Conservation (phyloP, 64 coral and sea anemone genomes). For the Pocillopora damicornis region DNA sequence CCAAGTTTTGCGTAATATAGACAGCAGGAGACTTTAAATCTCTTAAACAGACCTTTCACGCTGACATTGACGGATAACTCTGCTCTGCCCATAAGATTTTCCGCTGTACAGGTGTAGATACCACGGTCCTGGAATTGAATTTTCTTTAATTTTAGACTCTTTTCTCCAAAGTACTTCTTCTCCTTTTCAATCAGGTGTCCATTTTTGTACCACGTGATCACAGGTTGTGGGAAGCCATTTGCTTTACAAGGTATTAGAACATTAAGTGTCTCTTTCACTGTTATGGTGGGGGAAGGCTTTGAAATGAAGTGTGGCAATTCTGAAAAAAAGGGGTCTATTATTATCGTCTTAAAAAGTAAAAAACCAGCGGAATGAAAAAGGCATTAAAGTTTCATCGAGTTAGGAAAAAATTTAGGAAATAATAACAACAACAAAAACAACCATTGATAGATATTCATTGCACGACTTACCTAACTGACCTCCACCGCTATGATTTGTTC, state of each 20-base stretch:
- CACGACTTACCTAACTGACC: not conserved
- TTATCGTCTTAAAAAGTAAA: too few species aligned
- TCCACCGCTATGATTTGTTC: not conserved
- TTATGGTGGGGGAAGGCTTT: conserved; percentile 11
- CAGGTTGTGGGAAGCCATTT: conserved; percentile 30
- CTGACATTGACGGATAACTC: conserved; percentile 13
- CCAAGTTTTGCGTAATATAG: too few species aligned
- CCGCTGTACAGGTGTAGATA: conserved; percentile 29
- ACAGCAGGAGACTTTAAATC: too few species aligned
- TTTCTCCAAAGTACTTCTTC: conserved; percentile 4
- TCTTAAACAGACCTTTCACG: conserved; percentile 9
- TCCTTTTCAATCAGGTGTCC: not conserved
- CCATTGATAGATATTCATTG: not conserved
- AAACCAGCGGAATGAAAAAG: too few species aligned
- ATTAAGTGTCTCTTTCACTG: conserved; percentile 37
- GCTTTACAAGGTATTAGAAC: conserved; percentile 38
- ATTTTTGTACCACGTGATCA: conserved; percentile 45
- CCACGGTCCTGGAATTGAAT: conserved; percentile 33
- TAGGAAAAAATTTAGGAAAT: not conserved
- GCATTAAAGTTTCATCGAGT: too few species aligned
- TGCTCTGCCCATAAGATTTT: conserved; percentile 46
- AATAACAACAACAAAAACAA: not conserved
- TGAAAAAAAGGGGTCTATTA: not conserved
- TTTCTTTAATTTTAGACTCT: not conserved
- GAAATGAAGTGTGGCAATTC: conserved; percentile 2